A percentile compares a stretch with the other conserved stretches of the same genome.
Evolutionary conservation across 2,888 invertebrate species (phyloP).

Genomic region (Oscheius sp.): DNA sequence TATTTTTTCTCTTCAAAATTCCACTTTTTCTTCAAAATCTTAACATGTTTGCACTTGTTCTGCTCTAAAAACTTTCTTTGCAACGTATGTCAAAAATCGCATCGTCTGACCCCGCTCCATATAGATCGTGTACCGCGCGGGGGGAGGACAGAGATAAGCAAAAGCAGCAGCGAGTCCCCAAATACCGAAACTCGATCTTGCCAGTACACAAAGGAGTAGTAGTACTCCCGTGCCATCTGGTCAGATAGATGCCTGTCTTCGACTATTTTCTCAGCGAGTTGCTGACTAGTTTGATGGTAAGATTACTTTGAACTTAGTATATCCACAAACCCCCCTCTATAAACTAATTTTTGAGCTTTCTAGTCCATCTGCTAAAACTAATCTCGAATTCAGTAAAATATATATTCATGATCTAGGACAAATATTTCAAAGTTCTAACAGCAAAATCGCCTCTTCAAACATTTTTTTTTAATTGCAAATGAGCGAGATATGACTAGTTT

Average conservation of each 20-base stretch:
- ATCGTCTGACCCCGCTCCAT: constrained; percentile 21
- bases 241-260: background rate
- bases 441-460: too few species aligned
- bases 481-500: background rate
- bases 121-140: constrained; percentile 1
- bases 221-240: constrained; percentile 4
- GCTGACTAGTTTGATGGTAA: constrained; percentile 5
- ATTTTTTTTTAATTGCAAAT: too few species aligned
- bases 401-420: too few species aligned
- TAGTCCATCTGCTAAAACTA: too few species aligned
- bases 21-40: background rate
- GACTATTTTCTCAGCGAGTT: background rate
- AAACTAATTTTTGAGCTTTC: too few species aligned
- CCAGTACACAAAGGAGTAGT: background rate
- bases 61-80: background rate
- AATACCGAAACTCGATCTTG: constrained; percentile 26
- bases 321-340: too few species aligned
- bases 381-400: too few species aligned
- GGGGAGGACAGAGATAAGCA: constrained; percentile 19
- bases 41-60: too few species aligned
- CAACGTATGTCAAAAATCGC: background rate
- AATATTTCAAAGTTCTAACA: too few species aligned
- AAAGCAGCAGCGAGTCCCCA: constrained; percentile 20
- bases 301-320: too few species aligned
- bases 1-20: background rate